phyloP scores from a whole-genome alignment of 2,797 vertebrate species.

The Propithecus deckenii region DNA sequence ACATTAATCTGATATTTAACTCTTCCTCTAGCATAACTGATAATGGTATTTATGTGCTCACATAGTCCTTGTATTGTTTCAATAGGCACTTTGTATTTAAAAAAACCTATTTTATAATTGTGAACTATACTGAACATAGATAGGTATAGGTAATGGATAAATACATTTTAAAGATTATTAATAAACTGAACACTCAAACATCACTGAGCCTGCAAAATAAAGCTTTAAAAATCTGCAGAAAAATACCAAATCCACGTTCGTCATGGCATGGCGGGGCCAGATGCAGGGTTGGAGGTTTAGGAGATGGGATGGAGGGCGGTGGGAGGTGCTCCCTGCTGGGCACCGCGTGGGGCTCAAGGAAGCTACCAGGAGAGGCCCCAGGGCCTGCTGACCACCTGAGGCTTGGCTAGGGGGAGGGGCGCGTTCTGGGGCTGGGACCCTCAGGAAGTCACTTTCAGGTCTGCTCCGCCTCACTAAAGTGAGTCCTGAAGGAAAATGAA shows the following conservation, averaged over 20 bases:
- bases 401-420: accelerated
- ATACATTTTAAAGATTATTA: not conserved
- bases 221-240: not conserved
- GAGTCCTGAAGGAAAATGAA: not conserved
- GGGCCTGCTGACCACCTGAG: not conserved
- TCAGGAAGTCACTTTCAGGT: not conserved
- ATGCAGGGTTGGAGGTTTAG: not conserved
- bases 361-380: not conserved
- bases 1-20: not conserved
- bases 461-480: not conserved
- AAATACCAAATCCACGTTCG: not conserved
- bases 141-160: not conserved
- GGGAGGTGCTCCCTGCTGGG: not conserved
- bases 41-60: not conserved
- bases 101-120: not conserved
- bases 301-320: not conserved
- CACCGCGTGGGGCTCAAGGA: not conserved
- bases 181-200: not conserved
- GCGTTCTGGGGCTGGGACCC: not conserved
- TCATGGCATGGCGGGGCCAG: no score
- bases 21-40: not conserved
- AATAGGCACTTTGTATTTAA: not conserved
- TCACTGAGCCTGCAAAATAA: not conserved
- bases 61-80: not conserved
- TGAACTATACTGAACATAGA: not conserved